Base-by-base conservation (phyloP, 2,888 invertebrate genomes). In the Dicycla oo region DNA sequence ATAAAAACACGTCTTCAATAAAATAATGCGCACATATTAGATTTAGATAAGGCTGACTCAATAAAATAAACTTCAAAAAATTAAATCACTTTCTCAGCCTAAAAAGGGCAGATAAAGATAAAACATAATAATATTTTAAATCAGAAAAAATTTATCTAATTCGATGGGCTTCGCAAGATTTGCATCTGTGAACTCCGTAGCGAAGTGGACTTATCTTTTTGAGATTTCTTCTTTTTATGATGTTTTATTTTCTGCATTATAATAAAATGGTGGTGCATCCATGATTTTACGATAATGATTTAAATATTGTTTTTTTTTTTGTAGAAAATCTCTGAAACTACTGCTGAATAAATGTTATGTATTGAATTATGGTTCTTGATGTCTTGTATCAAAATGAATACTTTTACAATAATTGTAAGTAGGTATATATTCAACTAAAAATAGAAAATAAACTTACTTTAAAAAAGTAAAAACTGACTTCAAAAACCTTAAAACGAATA, bases 121-220 rank as follows among this genome's bases (percentile, higher is more conserved):
- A 47, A 79, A 57, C 18, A 69, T 26, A 34, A 49, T 30, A 56
- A 49, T 72, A 43, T 63, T 43, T 43, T 67, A 76, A 78, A 23
- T 26, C 40, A 30, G 57, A 56, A 62, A 57, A 78, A n/a, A 49
- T 18, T 72, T 78, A 75, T 63, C 30, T 34, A 34, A 63, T 58
- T 63, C 40, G 30, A 64, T 63, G 68, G 77, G 45, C 49, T 26
- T 34, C 51, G n/a, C 40, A 56, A 76, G 79, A 79, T 79, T 79
- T 81, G 62, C 69, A 75, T 78, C 81, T 76, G 15, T 54, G 81
- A 58, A 51, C 51, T 62, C 40, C 49, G 60, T 57, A 49, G 51
- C 51, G 34, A 34, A 80, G 45, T 47, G 38, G 51, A 63, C 73
- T 58, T 63, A 73, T 78, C 47, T 69, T 63, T 68, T 78, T 5